Percentiles rank a stretch among this genome's conserved stretches.
These are phyloP conservation scores for Trichogramma dendrolimi DNA, from an alignment of 2,888 invertebrate species.

Conservation along the genomic window DNA sequence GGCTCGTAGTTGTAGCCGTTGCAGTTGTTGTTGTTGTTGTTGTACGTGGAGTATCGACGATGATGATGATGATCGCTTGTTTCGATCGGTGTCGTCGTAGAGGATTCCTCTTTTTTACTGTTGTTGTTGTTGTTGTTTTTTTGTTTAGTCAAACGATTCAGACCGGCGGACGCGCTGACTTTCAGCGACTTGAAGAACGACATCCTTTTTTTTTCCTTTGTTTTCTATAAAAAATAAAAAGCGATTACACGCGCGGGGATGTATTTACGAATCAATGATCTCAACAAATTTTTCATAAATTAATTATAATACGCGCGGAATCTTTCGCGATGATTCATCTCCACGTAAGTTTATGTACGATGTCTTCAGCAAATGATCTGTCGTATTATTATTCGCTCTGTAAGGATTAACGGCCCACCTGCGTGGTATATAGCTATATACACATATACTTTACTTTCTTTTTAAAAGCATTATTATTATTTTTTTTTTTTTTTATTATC, in stretches of 20 bases:
- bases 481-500: no score
- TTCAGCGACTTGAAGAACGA: conserved; percentile 45
- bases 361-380: no score
- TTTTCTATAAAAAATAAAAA: not conserved
- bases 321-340: no score
- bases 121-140: conserved; percentile 21
- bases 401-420: no score
- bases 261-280: no score
- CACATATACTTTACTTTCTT: no score
- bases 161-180: conserved; percentile 28
- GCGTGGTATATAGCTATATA: no score
- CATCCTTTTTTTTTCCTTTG: conserved; percentile 31
- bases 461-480: no score
- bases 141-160: conserved; percentile 20
- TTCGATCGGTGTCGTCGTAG: conserved; percentile 2
- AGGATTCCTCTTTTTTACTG: conserved; percentile 29
- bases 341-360: no score
- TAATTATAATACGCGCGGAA: no score
- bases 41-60: not conserved
- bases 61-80: not conserved
- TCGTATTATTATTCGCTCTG: no score
- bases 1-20: conserved; percentile 22
- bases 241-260: not conserved
- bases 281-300: no score
- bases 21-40: conserved; percentile 19